A percentile compares a stretch with the other conserved stretches of the same genome.
These are phyloP conservation scores for Cordilura impudica DNA, from an alignment of 2,888 invertebrate species.

Conservation along the genomic window DNA sequence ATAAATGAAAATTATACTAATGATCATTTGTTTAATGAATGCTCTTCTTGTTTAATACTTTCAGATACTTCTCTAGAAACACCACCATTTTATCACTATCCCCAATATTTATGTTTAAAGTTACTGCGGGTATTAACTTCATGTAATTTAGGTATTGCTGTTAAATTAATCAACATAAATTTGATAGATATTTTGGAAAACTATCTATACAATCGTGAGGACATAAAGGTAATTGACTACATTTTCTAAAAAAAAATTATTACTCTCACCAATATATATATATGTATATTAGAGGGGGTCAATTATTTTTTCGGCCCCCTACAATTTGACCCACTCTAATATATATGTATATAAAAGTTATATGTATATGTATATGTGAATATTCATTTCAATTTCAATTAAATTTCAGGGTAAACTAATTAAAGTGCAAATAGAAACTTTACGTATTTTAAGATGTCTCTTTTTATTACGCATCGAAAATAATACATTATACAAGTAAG, in stretches of 20 bases:
- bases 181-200: constrained; percentile 71
- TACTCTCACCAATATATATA: too few species aligned
- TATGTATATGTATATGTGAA: too few species aligned
- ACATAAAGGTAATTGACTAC: constrained; percentile 70
- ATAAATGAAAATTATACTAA: too few species aligned
- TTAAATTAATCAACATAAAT: constrained; percentile 68
- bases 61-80: constrained; percentile 61
- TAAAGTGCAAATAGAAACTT: constrained; percentile 81
- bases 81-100: constrained; percentile 81
- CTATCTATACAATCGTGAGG: constrained; percentile 72
- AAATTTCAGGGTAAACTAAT: constrained; percentile 74
- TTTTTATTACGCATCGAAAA: constrained; percentile 70
- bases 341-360: too few species aligned
- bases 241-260: neutral
- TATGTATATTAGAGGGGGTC: too few species aligned
- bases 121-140: constrained; percentile 85
- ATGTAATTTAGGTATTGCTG: constrained; percentile 77
- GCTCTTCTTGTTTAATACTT: constrained; percentile 68
- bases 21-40: too few species aligned
- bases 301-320: too few species aligned
- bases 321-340: too few species aligned
- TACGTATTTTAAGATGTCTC: constrained; percentile 74
- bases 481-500: constrained; percentile 73
- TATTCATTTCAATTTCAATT: too few species aligned
- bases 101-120: constrained; percentile 85